phyloP scores from a whole-genome alignment of 1,140 invertebrate species.

The Pseudachorutes palmiensis region DNA sequence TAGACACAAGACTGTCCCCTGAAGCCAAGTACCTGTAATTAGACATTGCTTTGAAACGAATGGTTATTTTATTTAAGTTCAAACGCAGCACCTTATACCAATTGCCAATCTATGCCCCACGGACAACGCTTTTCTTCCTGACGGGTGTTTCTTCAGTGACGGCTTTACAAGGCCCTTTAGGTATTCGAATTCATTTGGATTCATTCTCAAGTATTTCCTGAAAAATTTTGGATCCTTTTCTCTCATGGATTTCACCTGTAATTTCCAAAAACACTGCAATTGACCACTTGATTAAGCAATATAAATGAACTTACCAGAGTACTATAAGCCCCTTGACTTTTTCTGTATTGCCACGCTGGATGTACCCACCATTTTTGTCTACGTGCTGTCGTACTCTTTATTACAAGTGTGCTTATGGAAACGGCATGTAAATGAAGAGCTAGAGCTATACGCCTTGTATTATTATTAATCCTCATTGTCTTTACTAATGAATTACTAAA shows the following conservation, averaged over 20 bases:
- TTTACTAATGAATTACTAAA: too few relatives aligned
- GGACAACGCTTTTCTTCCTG: slow-evolving; percentile 10
- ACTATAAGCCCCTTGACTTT: background rate
- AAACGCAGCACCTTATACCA: slow-evolving; percentile 3
- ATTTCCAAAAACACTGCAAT: background rate
- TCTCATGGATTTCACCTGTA: slow-evolving; percentile 9
- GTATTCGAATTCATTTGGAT: slow-evolving; percentile 1
- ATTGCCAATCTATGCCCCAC: slow-evolving; percentile 12
- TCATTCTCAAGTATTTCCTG: slow-evolving; percentile 16
- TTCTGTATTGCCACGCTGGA: background rate
- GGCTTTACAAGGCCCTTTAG: background rate
- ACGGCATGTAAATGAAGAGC: too few relatives aligned
- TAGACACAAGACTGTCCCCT: slow-evolving; percentile 31
- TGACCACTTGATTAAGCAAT: background rate
- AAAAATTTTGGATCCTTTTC: slow-evolving; percentile 9
- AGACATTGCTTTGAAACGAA: background rate
- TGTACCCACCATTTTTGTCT: slow-evolving; percentile 10
- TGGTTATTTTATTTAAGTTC: background rate
- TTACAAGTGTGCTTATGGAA: too few relatives aligned
- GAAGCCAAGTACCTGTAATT: slow-evolving; percentile 34
- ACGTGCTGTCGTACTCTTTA: too few relatives aligned
- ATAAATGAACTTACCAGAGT: slow-evolving; percentile 7
- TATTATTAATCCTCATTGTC: too few relatives aligned
- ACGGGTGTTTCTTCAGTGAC: background rate
- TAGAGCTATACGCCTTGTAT: too few relatives aligned